Percentiles rank a stretch among this genome's conserved stretches.
phyloP scores from a whole-genome alignment of 1,140 invertebrate genomes.

The Aricia agestis region DNA sequence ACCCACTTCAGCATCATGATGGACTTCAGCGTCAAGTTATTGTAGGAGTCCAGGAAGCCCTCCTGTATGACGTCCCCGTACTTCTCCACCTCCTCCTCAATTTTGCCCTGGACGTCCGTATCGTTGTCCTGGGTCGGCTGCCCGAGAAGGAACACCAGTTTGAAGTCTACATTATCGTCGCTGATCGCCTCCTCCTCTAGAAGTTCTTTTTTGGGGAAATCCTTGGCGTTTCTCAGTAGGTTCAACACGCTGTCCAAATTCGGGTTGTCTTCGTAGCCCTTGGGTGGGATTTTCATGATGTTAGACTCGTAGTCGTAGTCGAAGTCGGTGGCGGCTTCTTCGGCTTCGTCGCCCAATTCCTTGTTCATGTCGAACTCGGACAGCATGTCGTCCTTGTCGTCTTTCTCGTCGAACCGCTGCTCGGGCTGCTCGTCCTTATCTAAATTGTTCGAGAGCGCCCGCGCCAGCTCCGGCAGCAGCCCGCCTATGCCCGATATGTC shows the following conservation, averaged over 20 bases:
- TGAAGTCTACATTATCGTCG: slow-evolving; percentile 45
- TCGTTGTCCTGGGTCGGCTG: slow-evolving; percentile 48
- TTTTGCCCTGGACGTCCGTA: slow-evolving; percentile 71
- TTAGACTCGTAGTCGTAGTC: slow-evolving; percentile 57
- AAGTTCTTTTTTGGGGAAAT: slow-evolving; percentile 35
- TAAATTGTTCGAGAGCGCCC: slow-evolving; percentile 49
- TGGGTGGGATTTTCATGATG: slow-evolving; percentile 69
- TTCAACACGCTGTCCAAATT: slow-evolving; percentile 49
- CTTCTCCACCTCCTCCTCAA: slow-evolving; percentile 77
- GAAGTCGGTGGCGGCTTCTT: slow-evolving; percentile 37
- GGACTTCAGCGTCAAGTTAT: slow-evolving; percentile 94
- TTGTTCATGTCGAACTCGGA: slow-evolving; percentile 68
- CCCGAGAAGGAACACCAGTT: slow-evolving; percentile 59
- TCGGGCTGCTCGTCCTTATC: slow-evolving; percentile 42
- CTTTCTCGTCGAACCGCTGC: slow-evolving; percentile 60
- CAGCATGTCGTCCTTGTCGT: slow-evolving; percentile 41
- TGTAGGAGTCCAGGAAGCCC: slow-evolving; percentile 92
- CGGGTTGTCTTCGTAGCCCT: slow-evolving; percentile 53
- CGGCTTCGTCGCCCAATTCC: slow-evolving; percentile 45
- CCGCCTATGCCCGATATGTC: slow-evolving; percentile 48
- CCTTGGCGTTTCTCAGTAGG: slow-evolving; percentile 44
- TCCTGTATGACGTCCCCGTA: slow-evolving; percentile 94
- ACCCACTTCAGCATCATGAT: slow-evolving; percentile 91
- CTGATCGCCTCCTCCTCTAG: slow-evolving; percentile 21
- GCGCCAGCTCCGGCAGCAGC: slow-evolving; percentile 52